Conservation (phyloP, 2,888 invertebrate genomes). For the Aricia artaxerxes region DNA sequence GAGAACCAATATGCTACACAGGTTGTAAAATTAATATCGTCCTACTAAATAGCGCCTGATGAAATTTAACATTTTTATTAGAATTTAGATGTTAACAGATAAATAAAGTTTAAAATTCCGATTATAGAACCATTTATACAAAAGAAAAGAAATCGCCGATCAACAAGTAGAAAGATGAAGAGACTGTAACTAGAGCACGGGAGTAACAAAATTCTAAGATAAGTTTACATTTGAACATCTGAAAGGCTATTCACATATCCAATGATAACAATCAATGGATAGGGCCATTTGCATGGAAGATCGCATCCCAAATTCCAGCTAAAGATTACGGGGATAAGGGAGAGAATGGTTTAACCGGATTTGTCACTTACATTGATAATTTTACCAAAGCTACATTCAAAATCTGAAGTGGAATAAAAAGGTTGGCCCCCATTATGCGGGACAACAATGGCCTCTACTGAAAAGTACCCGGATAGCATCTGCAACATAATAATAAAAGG, state of each 20-base stretch:
- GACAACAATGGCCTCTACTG: constrained; percentile 64
- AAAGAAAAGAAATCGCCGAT: not conserved
- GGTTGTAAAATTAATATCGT: constrained; percentile 4
- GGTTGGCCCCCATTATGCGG: constrained; percentile 67
- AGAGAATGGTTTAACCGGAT: constrained; percentile 41
- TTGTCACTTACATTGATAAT: constrained; percentile 47
- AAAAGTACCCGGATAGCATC: constrained; percentile 69
- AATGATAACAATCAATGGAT: constrained; percentile 35
- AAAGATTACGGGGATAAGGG: constrained; percentile 34
- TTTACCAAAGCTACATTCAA: constrained; percentile 52
- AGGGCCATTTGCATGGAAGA: constrained; percentile 30
- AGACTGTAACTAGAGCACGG: not conserved
- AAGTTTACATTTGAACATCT: constrained; percentile 37
- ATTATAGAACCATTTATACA: not conserved
- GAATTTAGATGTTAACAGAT: not conserved
- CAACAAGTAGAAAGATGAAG: constrained; percentile 17
- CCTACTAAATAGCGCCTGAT: not conserved
- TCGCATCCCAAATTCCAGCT: constrained; percentile 33
- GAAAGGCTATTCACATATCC: constrained; percentile 41
- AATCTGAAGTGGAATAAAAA: constrained; percentile 73
- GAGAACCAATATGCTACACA: not conserved
- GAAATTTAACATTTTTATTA: not conserved
- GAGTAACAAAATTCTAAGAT: constrained; percentile 34
- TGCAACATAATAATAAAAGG: constrained; percentile 78
- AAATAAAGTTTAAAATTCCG: not conserved